These are phyloP conservation scores for Adrianichthys oophorus DNA, from an alignment of 2,797 vertebrate genomes.

Conservation along the genomic window DNA sequence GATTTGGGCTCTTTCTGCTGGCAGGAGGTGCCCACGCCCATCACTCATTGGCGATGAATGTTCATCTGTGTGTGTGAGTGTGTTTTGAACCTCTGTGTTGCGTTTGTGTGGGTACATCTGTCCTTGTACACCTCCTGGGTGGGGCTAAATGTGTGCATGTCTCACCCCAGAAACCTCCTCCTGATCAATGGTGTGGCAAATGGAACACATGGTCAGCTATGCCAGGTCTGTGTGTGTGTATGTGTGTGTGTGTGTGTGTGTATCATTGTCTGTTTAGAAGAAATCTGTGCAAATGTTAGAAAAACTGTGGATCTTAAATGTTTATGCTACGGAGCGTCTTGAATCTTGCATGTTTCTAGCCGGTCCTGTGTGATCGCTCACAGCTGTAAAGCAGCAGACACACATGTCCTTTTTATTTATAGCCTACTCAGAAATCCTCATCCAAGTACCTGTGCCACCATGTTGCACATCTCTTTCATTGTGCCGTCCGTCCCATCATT, in stretches of 20 bases:
- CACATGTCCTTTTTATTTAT: conserved; percentile 61
- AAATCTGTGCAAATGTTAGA: conserved; percentile 57
- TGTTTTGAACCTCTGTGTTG: conserved; percentile 26
- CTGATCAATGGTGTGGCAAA: conserved; percentile 43
- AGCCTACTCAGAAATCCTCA: conserved; percentile 56
- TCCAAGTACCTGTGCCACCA: conserved; percentile 71
- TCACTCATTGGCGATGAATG: conserved; percentile 67
- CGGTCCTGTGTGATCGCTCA: conserved; percentile 74
- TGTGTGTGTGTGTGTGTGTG: conserved; percentile 22
- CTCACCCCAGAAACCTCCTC: conserved; percentile 46
- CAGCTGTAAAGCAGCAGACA: conserved; percentile 69
- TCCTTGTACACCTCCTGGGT: conserved; percentile 30
- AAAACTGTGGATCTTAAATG: conserved; percentile 82
- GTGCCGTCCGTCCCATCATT: conserved; percentile 97
- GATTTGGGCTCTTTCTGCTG: conserved; percentile 77
- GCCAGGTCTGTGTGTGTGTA: conserved; percentile 42
- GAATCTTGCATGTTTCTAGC: conserved; percentile 62
- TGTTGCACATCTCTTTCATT: conserved; percentile 85
- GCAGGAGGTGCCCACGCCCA: conserved; percentile 74
- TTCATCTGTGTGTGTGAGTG: conserved; percentile 50
- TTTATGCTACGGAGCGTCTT: conserved; percentile 63
- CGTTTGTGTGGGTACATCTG: conserved; percentile 36
- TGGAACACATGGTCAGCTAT: conserved; percentile 43
- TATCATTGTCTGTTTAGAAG: conserved; percentile 36
- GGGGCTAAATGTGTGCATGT: conserved; percentile 33